Base-by-base conservation (phyloP, 2,888 invertebrate genomes). In the Rutpela maculata region DNA sequence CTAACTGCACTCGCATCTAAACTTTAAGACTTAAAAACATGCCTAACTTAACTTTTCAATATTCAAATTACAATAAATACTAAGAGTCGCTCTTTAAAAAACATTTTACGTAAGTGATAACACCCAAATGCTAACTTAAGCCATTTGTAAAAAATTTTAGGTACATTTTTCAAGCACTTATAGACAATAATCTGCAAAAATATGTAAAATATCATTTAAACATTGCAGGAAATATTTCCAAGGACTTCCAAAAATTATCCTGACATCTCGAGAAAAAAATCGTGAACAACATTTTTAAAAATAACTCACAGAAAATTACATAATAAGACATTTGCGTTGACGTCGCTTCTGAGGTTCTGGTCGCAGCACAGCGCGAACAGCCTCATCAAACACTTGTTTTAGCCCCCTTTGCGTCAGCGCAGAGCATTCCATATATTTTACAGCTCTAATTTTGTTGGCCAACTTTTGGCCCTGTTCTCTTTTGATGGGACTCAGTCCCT, bases 351-450 rank as follows among this genome's bases (percentile, higher is more conserved):
- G 95, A 77, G 99, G 98, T 91, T 99, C 98, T 71, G 99, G 99
- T 92, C 98, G 94, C 88, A 99, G 92, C 82, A 99, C 99, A 77
- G 99, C 97, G 85, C 99, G 93, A 55, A 99, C 99, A 38, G 99
- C 98, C 92, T 99, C 99, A 88, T 99, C 99, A 91, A 99, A 99
- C 76, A 99, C 99, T 93, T 98, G 97, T 91, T 98, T 98, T 75
- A 99, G 93, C 80, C 99, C 99, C 88, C 99, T 94, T 91, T 99
- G 99, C 85, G 99, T 99, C 84, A 99, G 92, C 78, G 99, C 99
- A 74, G 99, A 99, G 91, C 99, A 99, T 92, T 99, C 99, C 95
- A 99, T 97, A 90, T 99, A 99, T 92, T 98, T 98, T 75, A 98
- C 97, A 84, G 99, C 99, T 90, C 99, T 94, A 88, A 99, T 97